Conservation (phyloP, 1,140 invertebrate genomes). For the Lordiphosa collinella region DNA sequence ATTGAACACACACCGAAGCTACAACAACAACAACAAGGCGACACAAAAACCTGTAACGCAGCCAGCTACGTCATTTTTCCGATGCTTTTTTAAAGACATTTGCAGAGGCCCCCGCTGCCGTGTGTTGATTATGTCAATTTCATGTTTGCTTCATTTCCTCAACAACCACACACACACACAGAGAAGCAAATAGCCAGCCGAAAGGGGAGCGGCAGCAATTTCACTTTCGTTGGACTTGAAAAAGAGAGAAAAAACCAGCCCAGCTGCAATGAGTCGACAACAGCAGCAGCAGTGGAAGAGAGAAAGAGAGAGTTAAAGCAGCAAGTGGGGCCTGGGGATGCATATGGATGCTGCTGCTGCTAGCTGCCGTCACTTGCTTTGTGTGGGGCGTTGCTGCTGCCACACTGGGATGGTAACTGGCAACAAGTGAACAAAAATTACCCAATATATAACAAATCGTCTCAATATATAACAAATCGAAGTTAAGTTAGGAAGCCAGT, state of each 20-base stretch:
- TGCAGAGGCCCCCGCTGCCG: constrained; percentile 43
- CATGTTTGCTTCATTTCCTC: constrained; percentile 75
- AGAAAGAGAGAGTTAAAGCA: constrained; percentile 7
- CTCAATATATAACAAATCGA: no score
- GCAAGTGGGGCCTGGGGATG: background rate
- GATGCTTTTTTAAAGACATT: constrained; percentile 45
- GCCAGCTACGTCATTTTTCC: constrained; percentile 26
- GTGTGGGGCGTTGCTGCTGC: constrained; percentile 28
- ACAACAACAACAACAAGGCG: constrained; percentile 41
- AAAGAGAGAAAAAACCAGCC: constrained; percentile 15
- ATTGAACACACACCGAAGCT: constrained; percentile 60
- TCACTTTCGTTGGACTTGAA: constrained; percentile 76
- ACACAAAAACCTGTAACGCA: constrained; percentile 68
- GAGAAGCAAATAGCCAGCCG: background rate
- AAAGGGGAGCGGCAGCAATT: constrained; percentile 46
- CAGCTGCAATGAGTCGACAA: constrained; percentile 37
- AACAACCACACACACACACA: constrained; percentile 22
- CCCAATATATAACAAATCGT: no score
- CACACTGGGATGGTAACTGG: background rate
- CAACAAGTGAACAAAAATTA: no score
- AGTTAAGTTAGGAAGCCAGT: no score
- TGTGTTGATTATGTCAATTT: constrained; percentile 73
- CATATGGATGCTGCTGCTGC: constrained; percentile 4
- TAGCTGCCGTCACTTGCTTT: constrained; percentile 12
- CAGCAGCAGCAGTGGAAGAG: constrained; percentile 6